A percentile compares a stretch with the other conserved stretches of the same genome.
Evolutionary conservation across 1,140 invertebrate genomes (phyloP).

Genomic region (Drosophila punjabiensis): DNA sequence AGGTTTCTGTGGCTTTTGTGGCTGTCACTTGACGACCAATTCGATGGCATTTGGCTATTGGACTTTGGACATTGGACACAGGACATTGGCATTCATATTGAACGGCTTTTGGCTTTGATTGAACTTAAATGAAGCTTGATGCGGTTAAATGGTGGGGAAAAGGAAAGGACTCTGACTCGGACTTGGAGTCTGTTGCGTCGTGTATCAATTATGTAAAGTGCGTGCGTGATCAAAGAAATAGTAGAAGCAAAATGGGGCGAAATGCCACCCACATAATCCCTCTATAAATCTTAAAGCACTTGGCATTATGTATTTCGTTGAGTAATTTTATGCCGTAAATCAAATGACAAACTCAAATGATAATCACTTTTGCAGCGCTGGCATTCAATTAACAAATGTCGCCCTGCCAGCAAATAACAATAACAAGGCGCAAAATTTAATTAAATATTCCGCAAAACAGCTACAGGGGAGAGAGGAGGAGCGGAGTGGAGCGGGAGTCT

Average conservation of each 20-base stretch:
- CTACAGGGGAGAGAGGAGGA: conserved; percentile 2
- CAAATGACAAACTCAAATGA: conserved; percentile 70
- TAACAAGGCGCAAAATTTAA: conserved; percentile 44
- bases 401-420: conserved; percentile 55
- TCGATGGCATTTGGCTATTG: conserved; percentile 28
- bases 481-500: not conserved
- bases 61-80: conserved; percentile 30
- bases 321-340: conserved; percentile 61
- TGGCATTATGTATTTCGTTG: conserved; percentile 2
- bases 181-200: not conserved
- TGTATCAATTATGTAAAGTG: conserved; percentile 35
- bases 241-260: not conserved
- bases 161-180: not conserved
- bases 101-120: conserved; percentile 66
- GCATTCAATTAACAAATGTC: conserved; percentile 73
- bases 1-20: conserved; percentile 72
- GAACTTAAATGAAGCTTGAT: conserved; percentile 70
- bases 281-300: conserved; percentile 29
- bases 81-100: conserved; percentile 59
- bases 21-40: conserved; percentile 66
- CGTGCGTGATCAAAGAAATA: conserved; percentile 12
- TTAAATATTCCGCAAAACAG: conserved; percentile 54
- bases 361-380: conserved; percentile 62
- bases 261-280: not conserved
- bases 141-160: conserved; percentile 53